phyloP scores from a whole-genome alignment of 2,797 vertebrate genomes.

The Parotocinclus haroldoi region DNA sequence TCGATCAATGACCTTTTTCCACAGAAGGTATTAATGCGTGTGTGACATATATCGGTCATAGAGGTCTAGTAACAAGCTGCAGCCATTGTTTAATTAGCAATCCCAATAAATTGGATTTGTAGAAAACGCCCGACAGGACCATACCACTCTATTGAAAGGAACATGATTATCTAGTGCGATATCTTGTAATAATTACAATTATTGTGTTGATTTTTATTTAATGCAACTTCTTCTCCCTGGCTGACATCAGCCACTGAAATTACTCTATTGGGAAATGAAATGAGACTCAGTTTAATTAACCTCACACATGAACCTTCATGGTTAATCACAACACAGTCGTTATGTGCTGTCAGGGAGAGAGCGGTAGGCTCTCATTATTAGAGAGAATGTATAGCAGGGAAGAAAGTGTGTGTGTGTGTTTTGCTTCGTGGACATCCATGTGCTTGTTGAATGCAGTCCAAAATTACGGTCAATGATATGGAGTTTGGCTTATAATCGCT shows the following conservation, averaged over 20 bases:
- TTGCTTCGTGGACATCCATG: too few relatives aligned
- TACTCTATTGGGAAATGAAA: conserved; percentile 38
- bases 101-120: background rate
- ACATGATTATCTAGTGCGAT: conserved; percentile 9
- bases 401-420: too few relatives aligned
- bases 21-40: background rate
- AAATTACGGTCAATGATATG: too few relatives aligned
- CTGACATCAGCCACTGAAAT: conserved; percentile 8
- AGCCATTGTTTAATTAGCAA: conserved; percentile 6
- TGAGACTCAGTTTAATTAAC: conserved; percentile 63
- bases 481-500: too few relatives aligned
- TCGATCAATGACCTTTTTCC: too few relatives aligned
- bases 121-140: background rate
- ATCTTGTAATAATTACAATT: conserved; percentile 26
- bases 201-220: conserved; percentile 38
- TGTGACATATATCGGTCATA: background rate
- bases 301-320: conserved; percentile 53
- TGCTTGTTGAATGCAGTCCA: too few relatives aligned
- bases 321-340: conserved; percentile 52
- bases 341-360: conserved; percentile 42
- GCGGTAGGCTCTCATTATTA: background rate
- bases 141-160: conserved; percentile 4
- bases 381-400: too few relatives aligned
- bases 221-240: conserved; percentile 19
- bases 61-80: conserved; percentile 2